Evolutionary conservation across 2,113 vertebrate species (phyloP).

Genomic region (Poecilia latipinna): DNA sequence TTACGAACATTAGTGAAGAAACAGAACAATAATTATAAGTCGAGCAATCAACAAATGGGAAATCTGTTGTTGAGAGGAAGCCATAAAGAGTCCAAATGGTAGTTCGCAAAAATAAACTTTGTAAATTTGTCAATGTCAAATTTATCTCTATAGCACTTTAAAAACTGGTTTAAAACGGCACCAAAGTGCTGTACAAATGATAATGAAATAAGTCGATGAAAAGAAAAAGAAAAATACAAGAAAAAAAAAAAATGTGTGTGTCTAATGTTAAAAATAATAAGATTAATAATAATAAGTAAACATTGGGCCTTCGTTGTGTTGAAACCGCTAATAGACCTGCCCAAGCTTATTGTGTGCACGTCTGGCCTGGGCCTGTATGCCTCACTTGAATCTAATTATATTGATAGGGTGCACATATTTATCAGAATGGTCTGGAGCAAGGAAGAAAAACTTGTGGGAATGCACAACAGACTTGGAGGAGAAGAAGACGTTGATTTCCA

Average conservation of each 20-base stretch:
- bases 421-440: constrained; percentile 41
- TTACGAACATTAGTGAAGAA: too few relatives aligned
- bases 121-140: neutral
- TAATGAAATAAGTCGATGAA: too few relatives aligned
- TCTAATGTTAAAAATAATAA: too few relatives aligned
- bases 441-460: constrained; percentile 45
- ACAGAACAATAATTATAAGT: neutral
- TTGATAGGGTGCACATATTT: constrained; percentile 49
- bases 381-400: constrained; percentile 69
- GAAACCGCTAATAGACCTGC: constrained; percentile 58
- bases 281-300: too few relatives aligned
- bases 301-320: constrained; percentile 54
- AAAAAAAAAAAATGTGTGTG: too few relatives aligned
- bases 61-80: neutral
- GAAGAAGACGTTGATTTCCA: constrained; percentile 34
- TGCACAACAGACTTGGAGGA: constrained; percentile 52
- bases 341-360: constrained; percentile 56
- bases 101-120: neutral
- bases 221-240: too few relatives aligned
- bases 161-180: too few relatives aligned
- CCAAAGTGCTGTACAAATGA: too few relatives aligned
- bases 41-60: neutral
- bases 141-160: too few relatives aligned
- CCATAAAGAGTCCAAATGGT: neutral
- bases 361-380: constrained; percentile 48